Evolutionary conservation across 2,888 invertebrate genomes (phyloP), one percentile per base, ranked within the genome.

Genomic region (Temnothorax ravouxi): DNA sequence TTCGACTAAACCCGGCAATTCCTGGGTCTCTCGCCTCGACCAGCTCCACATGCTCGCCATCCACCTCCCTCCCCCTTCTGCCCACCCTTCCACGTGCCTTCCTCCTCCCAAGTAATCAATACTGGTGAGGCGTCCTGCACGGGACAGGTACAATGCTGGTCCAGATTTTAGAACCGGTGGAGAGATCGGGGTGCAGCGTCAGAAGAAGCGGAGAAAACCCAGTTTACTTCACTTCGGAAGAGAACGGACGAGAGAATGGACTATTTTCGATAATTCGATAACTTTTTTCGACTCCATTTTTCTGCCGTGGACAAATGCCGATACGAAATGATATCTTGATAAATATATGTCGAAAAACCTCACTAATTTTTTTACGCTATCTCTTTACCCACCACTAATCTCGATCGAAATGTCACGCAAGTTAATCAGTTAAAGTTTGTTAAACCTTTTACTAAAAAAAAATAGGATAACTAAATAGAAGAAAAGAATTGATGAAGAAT

Each of bases 51-150:
- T 89, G 88, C 71, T 89, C 84, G 64, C 77, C 82, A 80, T 69
- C 85, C 81, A 82, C 86, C 59, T 18, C 59, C 29, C 29, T 34
- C 8, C 25, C 38, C 21, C 38, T 8, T 74, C 62, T 54, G 3
- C 52, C 71, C 52, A 87, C 84, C 86, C 89, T 54, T 47, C 56
- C 84, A 85, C 87, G 84, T 87, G 86, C 87, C 86, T 89, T 87
- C 83, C 88, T 89, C 89, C 87, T 89, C 88, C 86, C 75, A 86
- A 88, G 89, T 93, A 92, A 93, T 93, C 92, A 93, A 93, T 93
- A 93, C 92, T 92, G 87, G 87, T 88, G 90, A 91, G 87, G 86
- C 87, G 72, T 90, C 87, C 91, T 92, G 92, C 90, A 84, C 84
- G 72, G 86, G 91, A 92, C 91, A 92, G 93, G 90, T 92, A 87